phyloP scores from a whole-genome alignment of 2,888 invertebrate species.

The Synergus itoensis region DNA sequence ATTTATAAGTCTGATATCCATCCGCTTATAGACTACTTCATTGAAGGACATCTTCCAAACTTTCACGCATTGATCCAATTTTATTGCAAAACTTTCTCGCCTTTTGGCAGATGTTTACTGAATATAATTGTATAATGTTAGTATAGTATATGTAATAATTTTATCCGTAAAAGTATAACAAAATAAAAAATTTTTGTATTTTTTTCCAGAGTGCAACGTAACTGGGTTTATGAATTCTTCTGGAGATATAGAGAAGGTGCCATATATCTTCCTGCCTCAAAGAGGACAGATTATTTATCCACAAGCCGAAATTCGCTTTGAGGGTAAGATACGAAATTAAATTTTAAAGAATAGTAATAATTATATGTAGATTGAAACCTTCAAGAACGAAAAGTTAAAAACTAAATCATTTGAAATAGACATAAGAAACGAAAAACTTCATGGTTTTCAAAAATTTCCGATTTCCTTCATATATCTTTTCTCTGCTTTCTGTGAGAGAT shows the following conservation, averaged over 20 bases:
- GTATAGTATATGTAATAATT: background rate
- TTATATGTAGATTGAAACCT: background rate
- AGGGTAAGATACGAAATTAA: conserved; percentile 79
- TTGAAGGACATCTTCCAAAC: conserved; percentile 32
- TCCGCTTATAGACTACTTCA: conserved; percentile 34
- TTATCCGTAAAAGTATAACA: background rate
- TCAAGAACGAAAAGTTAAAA: background rate
- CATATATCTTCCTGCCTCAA: conserved; percentile 91
- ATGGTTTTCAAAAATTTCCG: no score
- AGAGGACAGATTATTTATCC: conserved; percentile 94
- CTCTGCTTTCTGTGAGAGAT: conserved; percentile 12
- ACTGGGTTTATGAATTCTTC: conserved; percentile 88
- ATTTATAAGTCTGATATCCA: conserved; percentile 21
- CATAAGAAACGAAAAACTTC: no score
- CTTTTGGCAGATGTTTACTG: background rate
- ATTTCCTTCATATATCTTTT: background rate
- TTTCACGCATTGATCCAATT: conserved; percentile 36
- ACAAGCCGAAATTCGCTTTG: conserved; percentile 90
- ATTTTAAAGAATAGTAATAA: background rate
- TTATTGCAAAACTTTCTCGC: conserved; percentile 24
- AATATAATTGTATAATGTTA: background rate
- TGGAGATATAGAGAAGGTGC: conserved; percentile 87
- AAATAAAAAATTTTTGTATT: background rate
- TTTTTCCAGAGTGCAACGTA: conserved; percentile 86
- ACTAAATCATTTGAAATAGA: background rate